Conservation (phyloP, 2,888 invertebrate genomes). For the Crocallis elinguaria region DNA sequence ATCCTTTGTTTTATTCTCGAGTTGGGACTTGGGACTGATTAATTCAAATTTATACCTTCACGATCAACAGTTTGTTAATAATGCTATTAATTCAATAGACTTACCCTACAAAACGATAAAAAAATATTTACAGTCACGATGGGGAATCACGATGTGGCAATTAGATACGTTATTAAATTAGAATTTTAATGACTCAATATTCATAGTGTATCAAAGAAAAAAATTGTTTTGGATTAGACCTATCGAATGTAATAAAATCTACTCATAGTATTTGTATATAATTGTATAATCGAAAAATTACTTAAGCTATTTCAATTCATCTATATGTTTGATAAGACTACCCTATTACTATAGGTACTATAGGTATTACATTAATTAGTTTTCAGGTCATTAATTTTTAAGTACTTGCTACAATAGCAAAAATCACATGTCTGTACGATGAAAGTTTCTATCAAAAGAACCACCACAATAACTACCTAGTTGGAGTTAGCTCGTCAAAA, state of each 20-base stretch:
- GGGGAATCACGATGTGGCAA: background rate
- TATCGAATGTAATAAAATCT: too few relatives aligned
- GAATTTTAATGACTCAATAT: conserved; percentile 1
- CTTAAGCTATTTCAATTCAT: too few relatives aligned
- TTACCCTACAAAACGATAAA: background rate
- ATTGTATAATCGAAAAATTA: too few relatives aligned
- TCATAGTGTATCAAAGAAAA: background rate
- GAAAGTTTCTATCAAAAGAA: too few relatives aligned
- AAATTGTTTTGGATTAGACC: background rate
- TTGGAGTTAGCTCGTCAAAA: conserved; percentile 2
- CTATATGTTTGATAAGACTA: too few relatives aligned
- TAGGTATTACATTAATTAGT: too few relatives aligned
- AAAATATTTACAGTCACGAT: conserved; percentile 1
- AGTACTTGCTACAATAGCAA: too few relatives aligned
- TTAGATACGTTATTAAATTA: background rate
- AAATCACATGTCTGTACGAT: too few relatives aligned
- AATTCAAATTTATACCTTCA: background rate
- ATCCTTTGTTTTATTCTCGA: conserved; percentile 13
- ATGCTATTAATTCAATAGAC: conserved; percentile 5
- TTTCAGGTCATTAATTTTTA: too few relatives aligned
- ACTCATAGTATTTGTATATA: too few relatives aligned
- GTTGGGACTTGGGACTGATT: conserved; percentile 1
- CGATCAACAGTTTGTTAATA: background rate
- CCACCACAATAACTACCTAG: background rate
- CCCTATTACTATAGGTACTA: too few relatives aligned